Conservation (phyloP, 2,888 invertebrate genomes). For the Apotomis turbidana region DNA sequence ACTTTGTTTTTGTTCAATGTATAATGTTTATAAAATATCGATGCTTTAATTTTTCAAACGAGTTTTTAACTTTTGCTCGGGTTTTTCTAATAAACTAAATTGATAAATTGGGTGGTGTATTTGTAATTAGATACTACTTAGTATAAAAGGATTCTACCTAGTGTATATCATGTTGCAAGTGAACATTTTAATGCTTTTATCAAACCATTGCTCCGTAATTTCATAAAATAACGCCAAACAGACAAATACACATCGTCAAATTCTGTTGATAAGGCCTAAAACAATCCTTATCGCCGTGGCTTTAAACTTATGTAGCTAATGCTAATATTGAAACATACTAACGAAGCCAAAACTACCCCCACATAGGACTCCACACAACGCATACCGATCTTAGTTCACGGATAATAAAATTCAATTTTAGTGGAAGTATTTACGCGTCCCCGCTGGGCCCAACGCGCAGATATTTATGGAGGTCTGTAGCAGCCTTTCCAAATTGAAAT, state of each 20-base stretch:
- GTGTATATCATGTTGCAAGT: too few species aligned
- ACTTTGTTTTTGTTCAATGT: not conserved
- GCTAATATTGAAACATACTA: not conserved
- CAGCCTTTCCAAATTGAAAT: conserved; percentile 82
- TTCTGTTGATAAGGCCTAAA: too few species aligned
- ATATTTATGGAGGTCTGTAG: conserved; percentile 83
- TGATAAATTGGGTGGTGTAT: too few species aligned
- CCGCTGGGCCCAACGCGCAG: conserved; percentile 69
- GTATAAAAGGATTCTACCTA: too few species aligned
- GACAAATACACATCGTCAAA: too few species aligned
- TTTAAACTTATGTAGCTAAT: too few species aligned
- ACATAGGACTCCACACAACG: conserved; percentile 15
- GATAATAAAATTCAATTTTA: conserved; percentile 81
- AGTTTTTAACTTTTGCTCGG: not conserved
- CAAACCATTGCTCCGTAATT: too few species aligned
- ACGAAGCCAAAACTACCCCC: not conserved
- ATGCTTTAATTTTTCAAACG: not conserved
- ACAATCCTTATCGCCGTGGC: too few species aligned
- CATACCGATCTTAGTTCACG: conserved; percentile 58
- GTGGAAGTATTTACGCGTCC: conserved; percentile 78
- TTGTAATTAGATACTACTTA: too few species aligned
- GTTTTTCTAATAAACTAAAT: too few species aligned
- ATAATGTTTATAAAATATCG: not conserved
- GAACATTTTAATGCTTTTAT: too few species aligned
- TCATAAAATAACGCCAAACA: too few species aligned